Conservation (phyloP, 2,888 invertebrate genomes). For the Drosophila birchii region DNA sequence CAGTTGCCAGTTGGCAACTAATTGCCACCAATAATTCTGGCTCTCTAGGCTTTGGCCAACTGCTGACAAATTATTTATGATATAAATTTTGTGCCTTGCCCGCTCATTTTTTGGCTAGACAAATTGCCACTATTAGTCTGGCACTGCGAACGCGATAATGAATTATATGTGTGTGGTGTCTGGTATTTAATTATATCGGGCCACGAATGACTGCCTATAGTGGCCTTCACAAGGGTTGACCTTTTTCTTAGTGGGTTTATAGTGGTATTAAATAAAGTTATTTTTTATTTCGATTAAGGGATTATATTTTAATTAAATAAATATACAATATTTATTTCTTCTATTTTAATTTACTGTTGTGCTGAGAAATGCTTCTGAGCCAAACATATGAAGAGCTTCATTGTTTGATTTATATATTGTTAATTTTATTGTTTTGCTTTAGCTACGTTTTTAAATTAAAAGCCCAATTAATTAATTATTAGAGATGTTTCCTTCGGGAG, state of each 20-base stretch:
- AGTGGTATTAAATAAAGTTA: not conserved
- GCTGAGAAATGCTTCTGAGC: too few relatives aligned
- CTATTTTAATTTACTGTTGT: too few relatives aligned
- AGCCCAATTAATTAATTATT: too few relatives aligned
- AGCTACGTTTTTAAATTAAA: too few relatives aligned
- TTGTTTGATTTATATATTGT: too few relatives aligned
- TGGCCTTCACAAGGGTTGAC: constrained; percentile 23
- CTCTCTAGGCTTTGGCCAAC: constrained; percentile 63
- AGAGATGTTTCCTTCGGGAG: too few relatives aligned
- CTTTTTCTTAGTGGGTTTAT: not conserved
- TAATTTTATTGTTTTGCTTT: too few relatives aligned
- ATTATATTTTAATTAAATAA: too few relatives aligned
- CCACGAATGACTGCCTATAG: constrained; percentile 14
- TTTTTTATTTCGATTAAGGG: too few relatives aligned
- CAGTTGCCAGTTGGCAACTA: constrained; percentile 64
- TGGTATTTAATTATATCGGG: constrained; percentile 37
- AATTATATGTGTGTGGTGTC: constrained; percentile 54
- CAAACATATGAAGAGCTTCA: too few relatives aligned
- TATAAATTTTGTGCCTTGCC: constrained; percentile 34
- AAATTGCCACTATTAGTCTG: constrained; percentile 44
- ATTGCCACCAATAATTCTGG: constrained; percentile 70
- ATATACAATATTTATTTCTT: too few relatives aligned
- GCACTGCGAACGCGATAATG: constrained; percentile 60
- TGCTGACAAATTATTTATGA: constrained; percentile 82
- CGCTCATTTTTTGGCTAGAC: constrained; percentile 34